Evolutionary conservation across 2,888 invertebrate species (phyloP).

Genomic region (Diarsia rubi): DNA sequence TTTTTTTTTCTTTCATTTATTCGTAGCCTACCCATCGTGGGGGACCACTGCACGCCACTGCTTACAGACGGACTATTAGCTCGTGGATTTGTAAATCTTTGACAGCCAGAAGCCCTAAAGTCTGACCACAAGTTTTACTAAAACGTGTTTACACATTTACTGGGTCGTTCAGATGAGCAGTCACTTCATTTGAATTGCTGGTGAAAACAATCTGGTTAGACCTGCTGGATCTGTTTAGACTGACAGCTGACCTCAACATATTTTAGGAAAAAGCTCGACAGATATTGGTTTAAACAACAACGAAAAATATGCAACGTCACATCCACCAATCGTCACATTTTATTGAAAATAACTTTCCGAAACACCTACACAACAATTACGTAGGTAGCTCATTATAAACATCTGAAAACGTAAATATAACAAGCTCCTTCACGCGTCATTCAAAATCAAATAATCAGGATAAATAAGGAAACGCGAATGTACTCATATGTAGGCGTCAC

Average conservation of each 20-base stretch:
- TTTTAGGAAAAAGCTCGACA: background rate
- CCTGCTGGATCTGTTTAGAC: background rate
- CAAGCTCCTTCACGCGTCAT: background rate
- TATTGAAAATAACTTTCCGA: background rate
- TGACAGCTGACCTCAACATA: background rate
- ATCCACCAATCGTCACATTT: background rate
- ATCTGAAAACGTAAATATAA: background rate
- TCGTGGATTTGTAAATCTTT: background rate
- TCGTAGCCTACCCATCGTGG: no score
- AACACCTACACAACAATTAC: background rate
- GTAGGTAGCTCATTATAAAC: background rate
- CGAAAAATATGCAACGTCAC: background rate
- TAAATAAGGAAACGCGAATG: constrained; percentile 3
- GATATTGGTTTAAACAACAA: background rate
- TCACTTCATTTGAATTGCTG: background rate
- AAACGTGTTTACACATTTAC: background rate
- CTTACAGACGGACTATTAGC: no score
- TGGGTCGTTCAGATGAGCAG: background rate
- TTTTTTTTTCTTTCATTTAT: no score
- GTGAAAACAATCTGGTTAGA: no score
- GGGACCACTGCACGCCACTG: no score
- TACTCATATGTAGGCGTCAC: constrained; percentile 1
- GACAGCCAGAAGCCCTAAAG: background rate
- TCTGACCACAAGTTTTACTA: background rate
- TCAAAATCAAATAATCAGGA: constrained; percentile 9